phyloP scores from a whole-genome alignment of 2,797 vertebrate genomes.

The Sus cebifrons region DNA sequence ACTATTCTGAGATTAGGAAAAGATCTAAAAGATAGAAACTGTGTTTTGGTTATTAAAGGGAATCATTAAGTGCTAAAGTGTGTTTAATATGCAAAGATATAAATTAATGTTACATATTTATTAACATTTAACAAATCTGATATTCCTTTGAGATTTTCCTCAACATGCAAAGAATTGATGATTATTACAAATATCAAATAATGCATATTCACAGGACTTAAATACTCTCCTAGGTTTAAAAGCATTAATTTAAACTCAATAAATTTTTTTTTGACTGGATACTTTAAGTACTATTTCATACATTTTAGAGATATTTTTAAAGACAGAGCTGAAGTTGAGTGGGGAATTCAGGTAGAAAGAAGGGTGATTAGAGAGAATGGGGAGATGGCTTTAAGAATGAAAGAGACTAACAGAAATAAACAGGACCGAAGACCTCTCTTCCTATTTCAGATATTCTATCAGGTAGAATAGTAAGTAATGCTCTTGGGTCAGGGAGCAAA shows the following conservation, averaged over 20 bases:
- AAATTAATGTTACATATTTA: conserved; percentile 36
- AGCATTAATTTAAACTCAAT: conserved; percentile 45
- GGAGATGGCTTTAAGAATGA: neutral
- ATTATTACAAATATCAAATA: conserved; percentile 41
- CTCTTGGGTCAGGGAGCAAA: neutral
- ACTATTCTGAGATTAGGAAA: neutral
- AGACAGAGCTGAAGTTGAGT: neutral
- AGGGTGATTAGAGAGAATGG: neutral
- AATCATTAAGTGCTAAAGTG: conserved; percentile 5
- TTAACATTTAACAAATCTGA: conserved; percentile 58
- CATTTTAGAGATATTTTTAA: neutral
- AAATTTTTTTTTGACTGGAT: conserved; percentile 1
- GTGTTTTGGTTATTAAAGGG: neutral
- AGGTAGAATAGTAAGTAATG: neutral
- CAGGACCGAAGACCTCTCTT: neutral
- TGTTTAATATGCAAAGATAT: conserved; percentile 19
- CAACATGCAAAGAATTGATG: conserved; percentile 2
- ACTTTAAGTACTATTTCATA: neutral
- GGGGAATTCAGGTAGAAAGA: neutral
- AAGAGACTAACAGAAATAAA: neutral
- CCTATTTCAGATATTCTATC: neutral
- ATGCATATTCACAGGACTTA: neutral
- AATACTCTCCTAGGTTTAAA: neutral
- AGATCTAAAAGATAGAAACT: conserved; percentile 13
- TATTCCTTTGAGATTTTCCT: conserved; percentile 46